These are phyloP conservation scores for Holothuria scabra DNA, from an alignment of 53 echinoderm and acorn worm species.

Conservation along the genomic window DNA sequence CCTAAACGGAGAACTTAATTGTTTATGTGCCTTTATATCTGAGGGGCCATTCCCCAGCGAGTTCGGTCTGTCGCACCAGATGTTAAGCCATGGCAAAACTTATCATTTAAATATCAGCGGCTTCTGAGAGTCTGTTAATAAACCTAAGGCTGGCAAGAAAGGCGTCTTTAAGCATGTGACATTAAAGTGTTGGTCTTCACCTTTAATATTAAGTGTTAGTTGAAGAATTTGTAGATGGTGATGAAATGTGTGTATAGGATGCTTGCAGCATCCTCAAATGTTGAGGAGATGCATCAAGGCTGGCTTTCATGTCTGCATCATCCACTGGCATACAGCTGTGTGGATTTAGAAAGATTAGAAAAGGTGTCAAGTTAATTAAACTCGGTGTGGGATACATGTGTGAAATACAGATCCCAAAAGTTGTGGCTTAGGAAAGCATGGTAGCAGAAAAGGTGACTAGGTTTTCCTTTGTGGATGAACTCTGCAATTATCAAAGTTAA, in stretches of 20 bases:
- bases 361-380: conserved; percentile 46
- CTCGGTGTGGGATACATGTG: conserved; percentile 13
- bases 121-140: not conserved
- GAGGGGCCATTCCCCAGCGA: conserved; percentile 22
- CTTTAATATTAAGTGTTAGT: not conserved
- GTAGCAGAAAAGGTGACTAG: too few species aligned
- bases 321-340: conserved; percentile 8
- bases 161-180: not conserved
- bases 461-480: too few species aligned
- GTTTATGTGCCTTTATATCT: conserved; percentile 21
- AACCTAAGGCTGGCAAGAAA: not conserved
- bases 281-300: conserved; percentile 17
- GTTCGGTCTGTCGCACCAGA: conserved; percentile 29
- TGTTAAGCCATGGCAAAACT: conserved; percentile 16
- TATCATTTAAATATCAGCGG: not conserved
- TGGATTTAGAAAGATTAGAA: not conserved
- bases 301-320: not conserved
- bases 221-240: conserved; percentile 18
- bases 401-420: not conserved
- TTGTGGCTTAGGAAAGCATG: not conserved
- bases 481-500: too few species aligned
- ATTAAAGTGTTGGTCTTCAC: not conserved
- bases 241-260: conserved; percentile 2
- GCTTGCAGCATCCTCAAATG: not conserved
- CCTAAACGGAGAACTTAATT: conserved; percentile 25